Conservation (phyloP, 2,797 vertebrate genomes). For the Thunnus albacares region DNA sequence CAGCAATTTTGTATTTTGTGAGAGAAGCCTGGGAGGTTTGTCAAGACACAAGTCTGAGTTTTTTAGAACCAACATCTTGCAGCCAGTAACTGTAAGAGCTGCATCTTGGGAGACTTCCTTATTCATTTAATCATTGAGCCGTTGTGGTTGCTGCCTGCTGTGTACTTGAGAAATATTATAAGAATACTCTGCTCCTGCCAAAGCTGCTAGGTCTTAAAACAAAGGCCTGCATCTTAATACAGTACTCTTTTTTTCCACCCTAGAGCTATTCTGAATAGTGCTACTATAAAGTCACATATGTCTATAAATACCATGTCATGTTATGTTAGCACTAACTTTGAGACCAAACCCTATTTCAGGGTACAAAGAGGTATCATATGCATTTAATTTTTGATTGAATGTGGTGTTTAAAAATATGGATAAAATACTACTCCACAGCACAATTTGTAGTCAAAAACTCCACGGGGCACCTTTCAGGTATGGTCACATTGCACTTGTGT, state of each 20-base stretch:
- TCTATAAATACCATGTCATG: background rate
- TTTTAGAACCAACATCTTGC: background rate
- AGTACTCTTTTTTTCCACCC: background rate
- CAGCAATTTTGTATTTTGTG: background rate
- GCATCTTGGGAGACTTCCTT: background rate
- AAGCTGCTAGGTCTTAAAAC: no score
- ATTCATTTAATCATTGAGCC: background rate
- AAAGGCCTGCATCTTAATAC: background rate
- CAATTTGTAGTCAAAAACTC: no score
- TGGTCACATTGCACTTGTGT: background rate
- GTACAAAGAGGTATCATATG: no score
- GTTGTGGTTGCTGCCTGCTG: background rate
- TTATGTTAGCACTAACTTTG: background rate
- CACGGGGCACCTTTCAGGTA: no score
- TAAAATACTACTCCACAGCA: no score
- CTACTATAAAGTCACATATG: background rate
- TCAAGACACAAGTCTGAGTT: background rate
- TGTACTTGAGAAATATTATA: background rate
- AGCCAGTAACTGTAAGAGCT: background rate
- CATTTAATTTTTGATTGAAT: no score
- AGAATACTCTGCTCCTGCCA: background rate
- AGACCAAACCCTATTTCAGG: no score
- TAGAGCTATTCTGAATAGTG: background rate
- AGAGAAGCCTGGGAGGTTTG: no score
- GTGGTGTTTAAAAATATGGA: no score